Evolutionary conservation across 2,113 vertebrate genomes (phyloP), one percentile per base, ranked within the genome.

Genomic region (Mormyrus iriodes): DNA sequence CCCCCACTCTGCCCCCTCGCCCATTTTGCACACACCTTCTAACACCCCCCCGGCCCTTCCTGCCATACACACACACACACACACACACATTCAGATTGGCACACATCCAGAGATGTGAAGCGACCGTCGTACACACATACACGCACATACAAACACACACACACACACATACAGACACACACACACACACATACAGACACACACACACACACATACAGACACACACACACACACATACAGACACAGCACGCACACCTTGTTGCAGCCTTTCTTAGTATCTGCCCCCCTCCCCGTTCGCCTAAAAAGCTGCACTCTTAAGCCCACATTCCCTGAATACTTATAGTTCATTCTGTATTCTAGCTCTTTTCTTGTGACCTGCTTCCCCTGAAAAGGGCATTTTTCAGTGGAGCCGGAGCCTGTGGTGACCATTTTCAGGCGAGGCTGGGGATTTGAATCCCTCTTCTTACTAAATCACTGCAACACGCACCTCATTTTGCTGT

Each of bases 291-390:
- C 51, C 73, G 39, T 88, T n/a, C 35, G 35, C 84, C 89, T 83
- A 84, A 79, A 79, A 52, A 48, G 58, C 48, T 17, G 52, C 86
- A 58, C 42, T 73, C 65, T 73, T 61, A 51, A 58, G 90, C 79
- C 48, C 39, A 48, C 90, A 83, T 91, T 92, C 92, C 92, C 89
- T 91, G 90, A 89, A 92, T 93, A 91, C 92, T 89, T 92, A 90
- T 91, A 48, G 51, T 86, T 90, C 85, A 85, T 51, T 73, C 84
- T 53, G 85, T 52, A 58, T 90, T 90, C 69, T 19, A 42, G 35
- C 79, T 61, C 61, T 85, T 83, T 65, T 69, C 55, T 89, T 88
- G 85, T 90, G 89, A 84, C 58, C 76, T 88, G 69, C 82, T 42
- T 51, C 27, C 7, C 91, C 91, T 13, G 87, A 85, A 2, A 91